These are phyloP conservation scores for Tipula helvola DNA, from an alignment of 2,888 invertebrate genomes.

Conservation along the genomic window DNA sequence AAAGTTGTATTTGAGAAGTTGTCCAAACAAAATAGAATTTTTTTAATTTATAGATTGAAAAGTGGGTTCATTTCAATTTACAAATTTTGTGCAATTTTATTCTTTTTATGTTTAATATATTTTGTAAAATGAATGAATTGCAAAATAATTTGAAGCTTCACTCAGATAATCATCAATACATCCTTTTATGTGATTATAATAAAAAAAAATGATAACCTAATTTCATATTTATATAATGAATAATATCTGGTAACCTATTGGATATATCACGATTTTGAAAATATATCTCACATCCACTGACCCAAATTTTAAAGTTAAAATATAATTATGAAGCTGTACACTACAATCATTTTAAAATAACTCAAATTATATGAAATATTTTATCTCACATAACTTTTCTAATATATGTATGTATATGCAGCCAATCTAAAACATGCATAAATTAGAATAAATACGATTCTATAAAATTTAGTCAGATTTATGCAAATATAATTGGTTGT, in stretches of 20 bases:
- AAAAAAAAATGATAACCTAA: too few relatives aligned
- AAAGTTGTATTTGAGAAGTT: too few relatives aligned
- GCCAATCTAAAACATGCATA: background rate
- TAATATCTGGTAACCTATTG: background rate
- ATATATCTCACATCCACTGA: background rate
- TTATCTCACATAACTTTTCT: background rate
- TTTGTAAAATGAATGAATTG: too few relatives aligned
- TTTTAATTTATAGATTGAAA: too few relatives aligned
- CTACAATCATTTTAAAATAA: background rate
- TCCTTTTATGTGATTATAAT: too few relatives aligned
- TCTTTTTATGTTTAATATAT: too few relatives aligned
- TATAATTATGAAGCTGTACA: background rate
- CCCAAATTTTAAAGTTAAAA: background rate
- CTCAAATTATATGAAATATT: background rate
- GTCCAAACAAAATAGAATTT: too few relatives aligned
- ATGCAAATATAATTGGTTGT: background rate
- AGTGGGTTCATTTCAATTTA: too few relatives aligned
- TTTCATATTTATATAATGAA: too few relatives aligned
- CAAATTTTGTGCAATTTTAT: too few relatives aligned
- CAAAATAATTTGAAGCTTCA: too few relatives aligned
- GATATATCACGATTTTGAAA: background rate
- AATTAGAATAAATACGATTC: background rate
- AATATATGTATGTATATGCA: background rate
- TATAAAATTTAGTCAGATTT: background rate
- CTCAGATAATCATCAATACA: too few relatives aligned